These are phyloP conservation scores for Atractosteus spatula DNA, from an alignment of 2,113 vertebrate genomes.

Conservation along the genomic window DNA sequence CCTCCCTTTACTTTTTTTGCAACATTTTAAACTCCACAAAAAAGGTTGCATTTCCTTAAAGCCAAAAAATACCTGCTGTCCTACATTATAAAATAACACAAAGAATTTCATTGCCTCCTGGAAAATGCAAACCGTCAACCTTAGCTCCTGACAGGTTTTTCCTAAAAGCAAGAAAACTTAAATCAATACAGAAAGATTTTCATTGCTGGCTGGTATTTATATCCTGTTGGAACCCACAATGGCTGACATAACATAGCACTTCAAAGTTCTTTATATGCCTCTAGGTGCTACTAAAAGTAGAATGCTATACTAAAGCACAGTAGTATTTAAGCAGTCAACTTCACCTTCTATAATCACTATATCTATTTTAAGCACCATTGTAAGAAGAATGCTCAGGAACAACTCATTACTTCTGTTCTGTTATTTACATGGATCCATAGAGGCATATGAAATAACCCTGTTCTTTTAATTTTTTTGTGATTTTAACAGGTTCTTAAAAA, in stretches of 20 bases:
- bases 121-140: slow-evolving; percentile 9
- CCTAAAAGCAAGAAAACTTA: slow-evolving; percentile 17
- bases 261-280: no score
- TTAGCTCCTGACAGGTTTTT: slow-evolving; percentile 30
- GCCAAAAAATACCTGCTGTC: slow-evolving; percentile 7
- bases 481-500: no score
- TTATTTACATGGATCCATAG: no score
- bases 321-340: no score
- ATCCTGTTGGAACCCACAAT: neutral
- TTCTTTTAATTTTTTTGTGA: no score
- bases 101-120: slow-evolving; percentile 13
- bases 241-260: neutral
- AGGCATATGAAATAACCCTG: no score
- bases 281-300: no score
- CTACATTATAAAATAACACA: slow-evolving; percentile 9
- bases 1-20: neutral
- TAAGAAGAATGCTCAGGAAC: no score
- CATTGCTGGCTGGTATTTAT: slow-evolving; percentile 20
- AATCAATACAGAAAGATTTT: slow-evolving; percentile 32
- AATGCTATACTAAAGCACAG: no score
- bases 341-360: no score
- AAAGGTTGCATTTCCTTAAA: neutral
- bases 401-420: no score
- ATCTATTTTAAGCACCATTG: no score
- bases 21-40: slow-evolving; percentile 9